Evolutionary conservation across 1,140 invertebrate species (phyloP).

Genomic region (Sipha flava): DNA sequence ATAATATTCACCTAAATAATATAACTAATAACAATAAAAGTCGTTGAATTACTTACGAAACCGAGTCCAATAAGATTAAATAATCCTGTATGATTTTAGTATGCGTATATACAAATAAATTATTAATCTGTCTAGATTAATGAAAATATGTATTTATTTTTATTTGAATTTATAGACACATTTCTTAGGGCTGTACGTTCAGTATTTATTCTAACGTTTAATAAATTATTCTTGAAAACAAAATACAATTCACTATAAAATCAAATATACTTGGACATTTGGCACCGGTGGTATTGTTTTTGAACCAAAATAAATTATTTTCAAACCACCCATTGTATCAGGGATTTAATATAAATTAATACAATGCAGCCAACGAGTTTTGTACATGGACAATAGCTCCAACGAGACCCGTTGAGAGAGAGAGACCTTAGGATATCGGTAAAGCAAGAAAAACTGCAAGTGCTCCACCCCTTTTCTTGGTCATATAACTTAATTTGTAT

Average conservation of each 20-base stretch:
- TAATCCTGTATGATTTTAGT: no score
- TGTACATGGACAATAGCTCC: neutral
- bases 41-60: no score
- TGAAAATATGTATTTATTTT: no score
- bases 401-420: neutral
- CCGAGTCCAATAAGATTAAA: no score
- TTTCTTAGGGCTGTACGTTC: no score
- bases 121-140: no score
- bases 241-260: neutral
- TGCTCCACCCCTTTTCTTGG: neutral
- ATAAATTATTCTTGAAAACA: neutral
- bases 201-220: neutral
- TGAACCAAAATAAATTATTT: conserved; percentile 12
- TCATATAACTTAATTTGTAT: neutral
- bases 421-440: neutral
- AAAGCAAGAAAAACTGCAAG: conserved; percentile 20
- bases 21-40: no score
- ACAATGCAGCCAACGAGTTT: neutral
- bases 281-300: conserved; percentile 9
- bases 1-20: no score
- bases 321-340: neutral
- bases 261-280: neutral
- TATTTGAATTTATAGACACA: no score
- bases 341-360: conserved; percentile 20
- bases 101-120: no score